A percentile compares a stretch with the other conserved stretches of the same genome.
These are phyloP conservation scores for Helogale parvula DNA, from an alignment of 2,113 vertebrate species.

Conservation along the genomic window DNA sequence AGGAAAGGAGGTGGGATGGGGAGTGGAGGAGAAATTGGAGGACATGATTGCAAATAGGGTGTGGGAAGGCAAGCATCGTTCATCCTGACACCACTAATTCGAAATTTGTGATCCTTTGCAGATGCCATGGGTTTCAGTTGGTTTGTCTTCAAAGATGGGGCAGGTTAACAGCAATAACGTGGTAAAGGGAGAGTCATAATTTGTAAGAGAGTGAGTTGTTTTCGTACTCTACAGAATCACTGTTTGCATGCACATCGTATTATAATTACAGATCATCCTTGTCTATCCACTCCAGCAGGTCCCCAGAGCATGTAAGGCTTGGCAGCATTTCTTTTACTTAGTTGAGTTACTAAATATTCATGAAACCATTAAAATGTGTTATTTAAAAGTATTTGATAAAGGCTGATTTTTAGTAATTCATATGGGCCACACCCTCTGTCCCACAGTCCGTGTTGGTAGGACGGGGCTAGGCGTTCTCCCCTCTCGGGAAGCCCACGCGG, in stretches of 20 bases:
- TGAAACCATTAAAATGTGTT: conserved; percentile 25
- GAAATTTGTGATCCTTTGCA: neutral
- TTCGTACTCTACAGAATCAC: neutral
- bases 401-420: neutral
- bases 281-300: neutral
- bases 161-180: neutral
- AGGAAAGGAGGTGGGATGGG: neutral
- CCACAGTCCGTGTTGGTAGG: neutral
- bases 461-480: neutral
- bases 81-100: neutral
- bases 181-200: neutral
- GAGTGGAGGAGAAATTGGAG: neutral
- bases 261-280: neutral
- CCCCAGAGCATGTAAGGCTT: neutral
- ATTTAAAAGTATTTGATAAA: neutral
- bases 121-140: neutral
- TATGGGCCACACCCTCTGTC: rapidly evolving
- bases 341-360: conserved; percentile 50
- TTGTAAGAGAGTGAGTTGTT: neutral
- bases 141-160: neutral
- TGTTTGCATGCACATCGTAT: neutral
- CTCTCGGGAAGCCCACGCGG: neutral
- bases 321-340: conserved; percentile 40
- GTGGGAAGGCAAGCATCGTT: neutral
- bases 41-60: neutral